These are phyloP conservation scores for Podabrus alpinus DNA, from an alignment of 2,888 invertebrate species.

Conservation along the genomic window DNA sequence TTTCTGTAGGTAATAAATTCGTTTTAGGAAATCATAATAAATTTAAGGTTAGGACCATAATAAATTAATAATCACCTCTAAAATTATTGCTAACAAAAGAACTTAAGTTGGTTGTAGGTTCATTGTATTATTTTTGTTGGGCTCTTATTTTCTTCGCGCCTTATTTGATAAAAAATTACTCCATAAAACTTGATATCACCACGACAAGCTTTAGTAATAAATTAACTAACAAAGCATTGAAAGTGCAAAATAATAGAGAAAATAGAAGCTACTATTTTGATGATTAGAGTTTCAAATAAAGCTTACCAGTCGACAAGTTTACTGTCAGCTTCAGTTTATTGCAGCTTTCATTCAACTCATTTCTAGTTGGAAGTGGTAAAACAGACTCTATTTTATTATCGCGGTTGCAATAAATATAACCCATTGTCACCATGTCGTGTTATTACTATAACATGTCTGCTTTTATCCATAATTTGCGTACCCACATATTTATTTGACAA, in stretches of 20 bases:
- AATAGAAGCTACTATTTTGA: neutral
- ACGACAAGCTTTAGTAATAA: neutral
- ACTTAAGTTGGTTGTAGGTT: too few species aligned
- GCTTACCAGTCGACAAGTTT: conserved; percentile 10
- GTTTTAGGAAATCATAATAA: neutral
- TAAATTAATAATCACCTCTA: neutral
- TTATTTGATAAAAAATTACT: neutral
- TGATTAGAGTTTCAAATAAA: conserved; percentile 11
- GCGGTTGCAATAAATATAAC: conserved; percentile 13
- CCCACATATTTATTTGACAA: conserved; percentile 7
- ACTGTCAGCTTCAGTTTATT: conserved; percentile 15
- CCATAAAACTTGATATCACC: neutral
- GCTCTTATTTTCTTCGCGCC: neutral
- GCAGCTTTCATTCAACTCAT: conserved; percentile 15
- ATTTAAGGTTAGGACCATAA: too few species aligned
- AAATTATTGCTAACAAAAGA: too few species aligned
- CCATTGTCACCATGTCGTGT: conserved; percentile 17
- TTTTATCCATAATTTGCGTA: conserved; percentile 7
- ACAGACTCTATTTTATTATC: conserved; percentile 15
- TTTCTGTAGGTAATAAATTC: neutral
- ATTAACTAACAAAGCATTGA: neutral
- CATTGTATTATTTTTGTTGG: too few species aligned
- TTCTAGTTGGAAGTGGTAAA: conserved; percentile 12
- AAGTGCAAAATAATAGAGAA: neutral
- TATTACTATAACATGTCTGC: conserved; percentile 16